Evolutionary conservation across 2,888 invertebrate genomes (phyloP), one percentile per base, ranked within the genome.

Genomic region (Brachyptera risi): DNA sequence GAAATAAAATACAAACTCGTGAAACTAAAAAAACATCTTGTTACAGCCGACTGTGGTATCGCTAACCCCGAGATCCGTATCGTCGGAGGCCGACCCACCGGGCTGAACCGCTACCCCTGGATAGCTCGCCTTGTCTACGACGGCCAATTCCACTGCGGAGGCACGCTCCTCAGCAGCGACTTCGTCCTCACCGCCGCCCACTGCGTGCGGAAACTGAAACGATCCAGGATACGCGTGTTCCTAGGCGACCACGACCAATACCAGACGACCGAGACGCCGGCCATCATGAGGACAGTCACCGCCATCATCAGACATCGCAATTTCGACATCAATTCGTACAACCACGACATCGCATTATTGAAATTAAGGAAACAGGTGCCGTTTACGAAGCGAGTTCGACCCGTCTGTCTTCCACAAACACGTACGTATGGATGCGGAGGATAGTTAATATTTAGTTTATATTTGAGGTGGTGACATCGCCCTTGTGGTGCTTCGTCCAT

Each of bases 91-190:
- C 80, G 84, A 70, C 88, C 92, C 21, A 87, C 92, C 0, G 87
- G 88, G 57, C 81, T 89, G 31, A 90, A 92, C 76, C 84, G 87
- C 67, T 92, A 90, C 74, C 92, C 92, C 7, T 92, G 92, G 92
- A 83, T 92, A 75, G 92, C 90, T 2, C 80, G 92, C 47, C 80
- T 93, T 59, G 87, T 92, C 13, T 92, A 92, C 73, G 90, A 92
- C 71, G 91, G 92, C 0, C 88, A 88, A 74, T 92, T 92, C 76
- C 92, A 92, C 73, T 93, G 92, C 71, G 92, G 92, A 0, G 92
- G 87, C 21, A 90, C 91, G 1, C 79, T 92, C 26, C 79, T 93
- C 47, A 90, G 89, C 59, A 86, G 87, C 72, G 89, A 91, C 75
- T 91, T 90, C 73, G 90, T 92, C 61, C 79, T 93, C 59, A 92